Conservation (phyloP, 1,140 invertebrate genomes). For the Zaprionus capensis region DNA sequence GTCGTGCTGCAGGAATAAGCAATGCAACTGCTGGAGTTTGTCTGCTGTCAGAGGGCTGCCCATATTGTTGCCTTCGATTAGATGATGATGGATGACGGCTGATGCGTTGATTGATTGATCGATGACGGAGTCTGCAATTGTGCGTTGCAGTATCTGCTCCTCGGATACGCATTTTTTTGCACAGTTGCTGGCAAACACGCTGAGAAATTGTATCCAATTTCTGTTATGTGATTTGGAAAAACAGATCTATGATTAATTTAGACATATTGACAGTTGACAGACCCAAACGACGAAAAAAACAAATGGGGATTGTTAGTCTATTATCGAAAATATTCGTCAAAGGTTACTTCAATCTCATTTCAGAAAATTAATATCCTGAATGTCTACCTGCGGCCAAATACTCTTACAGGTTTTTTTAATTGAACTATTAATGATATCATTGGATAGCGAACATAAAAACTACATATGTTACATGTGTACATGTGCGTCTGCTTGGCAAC, state of each 20-base stretch:
- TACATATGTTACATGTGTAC: too few species aligned
- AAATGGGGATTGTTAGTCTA: not conserved
- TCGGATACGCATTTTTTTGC: conserved; percentile 43
- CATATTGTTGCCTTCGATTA: conserved; percentile 20
- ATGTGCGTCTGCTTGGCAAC: too few species aligned
- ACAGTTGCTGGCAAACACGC: conserved; percentile 30
- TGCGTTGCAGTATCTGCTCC: conserved; percentile 12
- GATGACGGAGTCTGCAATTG: conserved; percentile 19
- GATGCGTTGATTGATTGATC: conserved; percentile 25
- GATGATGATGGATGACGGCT: conserved; percentile 25
- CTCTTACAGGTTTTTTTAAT: too few species aligned
- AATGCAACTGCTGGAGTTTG: conserved; percentile 36
- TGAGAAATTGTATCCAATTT: conserved; percentile 27
- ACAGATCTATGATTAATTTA: conserved; percentile 51
- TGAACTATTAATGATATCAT: too few species aligned
- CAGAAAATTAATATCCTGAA: not conserved
- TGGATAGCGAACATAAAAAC: too few species aligned
- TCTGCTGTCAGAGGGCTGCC: conserved; percentile 6
- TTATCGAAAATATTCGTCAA: not conserved
- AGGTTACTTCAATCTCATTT: conserved; percentile 15
- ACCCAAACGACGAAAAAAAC: conserved; percentile 10
- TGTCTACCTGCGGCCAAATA: too few species aligned
- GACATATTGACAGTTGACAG: conserved; percentile 70
- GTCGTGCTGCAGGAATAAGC: conserved; percentile 44
- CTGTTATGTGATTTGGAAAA: conserved; percentile 51